These are phyloP conservation scores for Pterocles burchelli DNA, from an alignment of 2,113 vertebrate species.

Conservation along the genomic window DNA sequence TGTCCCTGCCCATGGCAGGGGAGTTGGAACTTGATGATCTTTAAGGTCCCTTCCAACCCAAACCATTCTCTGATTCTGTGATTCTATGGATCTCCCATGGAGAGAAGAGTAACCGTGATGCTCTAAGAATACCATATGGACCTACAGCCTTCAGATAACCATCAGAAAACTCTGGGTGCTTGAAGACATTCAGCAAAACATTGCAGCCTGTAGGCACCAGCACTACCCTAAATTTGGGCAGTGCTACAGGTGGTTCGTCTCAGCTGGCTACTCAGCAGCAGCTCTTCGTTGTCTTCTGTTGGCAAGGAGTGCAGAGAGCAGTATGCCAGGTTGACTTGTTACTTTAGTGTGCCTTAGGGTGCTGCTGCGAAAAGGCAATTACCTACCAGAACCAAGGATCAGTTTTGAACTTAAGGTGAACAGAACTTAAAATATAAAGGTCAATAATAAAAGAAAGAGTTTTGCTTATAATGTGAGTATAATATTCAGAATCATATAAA, in stretches of 20 bases:
- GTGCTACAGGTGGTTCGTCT: neutral
- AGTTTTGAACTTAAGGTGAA: neutral
- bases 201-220: neutral
- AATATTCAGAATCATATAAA: neutral
- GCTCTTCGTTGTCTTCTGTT: neutral
- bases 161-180: neutral
- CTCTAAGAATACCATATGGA: neutral
- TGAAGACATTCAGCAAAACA: fast-evolving
- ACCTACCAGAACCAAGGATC: neutral
- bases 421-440: neutral
- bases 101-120: neutral
- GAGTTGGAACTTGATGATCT: too few species aligned
- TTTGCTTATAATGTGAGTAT: neutral
- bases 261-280: neutral
- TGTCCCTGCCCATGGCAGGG: too few species aligned
- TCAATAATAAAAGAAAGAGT: neutral
- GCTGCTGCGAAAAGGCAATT: neutral
- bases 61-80: too few species aligned
- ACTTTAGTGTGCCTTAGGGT: neutral
- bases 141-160: neutral
- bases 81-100: neutral
- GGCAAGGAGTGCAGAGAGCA: neutral
- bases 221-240: neutral
- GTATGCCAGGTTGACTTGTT: neutral
- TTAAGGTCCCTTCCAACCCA: too few species aligned